These are phyloP conservation scores for Pygmarrhopalites habei DNA, from an alignment of 1,140 invertebrate genomes.

Conservation along the genomic window DNA sequence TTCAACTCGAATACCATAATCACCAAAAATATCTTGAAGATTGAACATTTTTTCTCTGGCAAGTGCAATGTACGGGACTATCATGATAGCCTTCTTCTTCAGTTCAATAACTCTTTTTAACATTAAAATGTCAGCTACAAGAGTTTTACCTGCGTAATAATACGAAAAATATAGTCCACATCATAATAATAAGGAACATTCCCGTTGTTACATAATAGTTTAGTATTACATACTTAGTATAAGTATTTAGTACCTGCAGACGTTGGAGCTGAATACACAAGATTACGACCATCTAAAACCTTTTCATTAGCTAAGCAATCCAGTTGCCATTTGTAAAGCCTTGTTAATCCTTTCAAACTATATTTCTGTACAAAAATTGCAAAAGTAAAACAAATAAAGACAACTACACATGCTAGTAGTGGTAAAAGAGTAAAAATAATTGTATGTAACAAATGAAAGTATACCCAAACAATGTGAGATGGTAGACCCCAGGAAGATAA, in stretches of 20 bases:
- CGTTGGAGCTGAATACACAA: constrained; percentile 93
- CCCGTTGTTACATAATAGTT: background rate
- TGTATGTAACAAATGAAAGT: background rate
- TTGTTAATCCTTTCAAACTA: constrained; percentile 57
- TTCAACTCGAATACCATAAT: constrained; percentile 77
- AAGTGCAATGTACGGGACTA: constrained; percentile 93
- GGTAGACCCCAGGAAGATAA: constrained; percentile 39
- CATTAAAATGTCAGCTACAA: constrained; percentile 89
- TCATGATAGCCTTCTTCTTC: constrained; percentile 84
- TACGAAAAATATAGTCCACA: too few relatives aligned
- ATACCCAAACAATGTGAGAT: constrained; percentile 32
- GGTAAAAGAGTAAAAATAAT: background rate
- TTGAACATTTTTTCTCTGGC: constrained; percentile 70
- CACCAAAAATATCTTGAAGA: constrained; percentile 69
- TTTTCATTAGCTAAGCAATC: constrained; percentile 60
- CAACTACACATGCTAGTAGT: background rate
- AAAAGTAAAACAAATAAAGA: background rate
- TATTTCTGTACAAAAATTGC: constrained; percentile 52
- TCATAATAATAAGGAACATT: constrained; percentile 33
- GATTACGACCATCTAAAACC: constrained; percentile 69
- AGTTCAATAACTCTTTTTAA: constrained; percentile 85
- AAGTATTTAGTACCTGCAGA: constrained; percentile 71
- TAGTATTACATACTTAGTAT: constrained; percentile 3
- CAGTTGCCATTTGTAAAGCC: constrained; percentile 88
- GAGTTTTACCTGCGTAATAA: constrained; percentile 70